A percentile compares a stretch with the other conserved stretches of the same genome.
Evolutionary conservation across 1,140 invertebrate genomes (phyloP).

Genomic region (Cydia pomonella): DNA sequence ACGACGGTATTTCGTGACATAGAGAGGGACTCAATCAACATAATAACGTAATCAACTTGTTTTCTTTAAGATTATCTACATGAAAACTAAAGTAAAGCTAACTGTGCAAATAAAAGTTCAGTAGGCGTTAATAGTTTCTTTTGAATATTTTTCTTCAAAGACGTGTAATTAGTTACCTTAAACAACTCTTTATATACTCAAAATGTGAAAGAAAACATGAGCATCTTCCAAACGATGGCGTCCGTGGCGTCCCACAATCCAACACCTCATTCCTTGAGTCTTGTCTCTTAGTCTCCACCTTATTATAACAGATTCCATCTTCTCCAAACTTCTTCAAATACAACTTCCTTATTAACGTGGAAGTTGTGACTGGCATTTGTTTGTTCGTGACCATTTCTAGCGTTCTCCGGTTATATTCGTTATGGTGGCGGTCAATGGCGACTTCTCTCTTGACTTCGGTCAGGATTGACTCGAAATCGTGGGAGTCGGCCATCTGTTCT

Average conservation of each 20-base stretch:
- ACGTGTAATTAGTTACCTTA: conserved; percentile 47
- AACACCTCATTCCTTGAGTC: conserved; percentile 41
- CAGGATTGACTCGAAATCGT: conserved; percentile 61
- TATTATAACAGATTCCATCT: conserved; percentile 5
- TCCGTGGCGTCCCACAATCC: conserved; percentile 39
- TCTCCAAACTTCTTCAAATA: conserved; percentile 51
- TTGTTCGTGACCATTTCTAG: conserved; percentile 54
- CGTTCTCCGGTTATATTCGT: conserved; percentile 50
- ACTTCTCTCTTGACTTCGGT: conserved; percentile 63
- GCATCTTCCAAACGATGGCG: conserved; percentile 46
- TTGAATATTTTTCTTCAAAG: too few relatives aligned
- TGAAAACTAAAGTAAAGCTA: too few relatives aligned
- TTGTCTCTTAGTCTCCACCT: not conserved
- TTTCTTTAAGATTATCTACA: too few relatives aligned
- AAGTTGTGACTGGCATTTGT: conserved; percentile 63
- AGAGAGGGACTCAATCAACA: too few relatives aligned
- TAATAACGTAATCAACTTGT: too few relatives aligned
- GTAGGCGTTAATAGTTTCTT: too few relatives aligned
- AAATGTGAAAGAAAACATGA: conserved; percentile 59
- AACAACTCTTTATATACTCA: conserved; percentile 56
- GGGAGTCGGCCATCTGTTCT: conserved; percentile 42
- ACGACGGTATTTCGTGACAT: too few relatives aligned
- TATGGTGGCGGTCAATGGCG: conserved; percentile 52
- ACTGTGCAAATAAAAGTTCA: too few relatives aligned
- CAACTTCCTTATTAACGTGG: conserved; percentile 62